A percentile compares a stretch with the other conserved stretches of the same genome.
These are phyloP conservation scores for Enteromius unitaeniatus DNA, from an alignment of 2,797 vertebrate genomes.

Conservation along the genomic window DNA sequence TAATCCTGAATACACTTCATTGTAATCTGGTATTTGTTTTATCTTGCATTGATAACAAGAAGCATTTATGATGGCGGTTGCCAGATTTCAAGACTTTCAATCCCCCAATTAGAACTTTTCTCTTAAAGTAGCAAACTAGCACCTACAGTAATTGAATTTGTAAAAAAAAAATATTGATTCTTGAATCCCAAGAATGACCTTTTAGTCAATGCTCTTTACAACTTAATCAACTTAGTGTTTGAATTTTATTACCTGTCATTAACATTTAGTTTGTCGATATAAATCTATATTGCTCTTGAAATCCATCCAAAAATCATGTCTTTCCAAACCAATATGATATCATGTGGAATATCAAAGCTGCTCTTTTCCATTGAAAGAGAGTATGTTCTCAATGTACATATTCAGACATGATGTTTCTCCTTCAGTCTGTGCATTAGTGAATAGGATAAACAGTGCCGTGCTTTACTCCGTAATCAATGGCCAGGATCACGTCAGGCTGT, in stretches of 20 bases:
- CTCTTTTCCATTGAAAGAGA: too few relatives aligned
- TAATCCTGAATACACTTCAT: neutral
- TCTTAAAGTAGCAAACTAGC: neutral
- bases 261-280: neutral
- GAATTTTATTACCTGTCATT: neutral
- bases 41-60: neutral
- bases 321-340: neutral
- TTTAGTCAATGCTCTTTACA: neutral
- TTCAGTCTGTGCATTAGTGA: neutral
- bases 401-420: neutral
- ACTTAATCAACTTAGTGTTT: too few relatives aligned
- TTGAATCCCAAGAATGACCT: neutral
- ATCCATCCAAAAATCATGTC: too few relatives aligned
- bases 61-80: neutral
- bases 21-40: neutral
- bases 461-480: constrained; percentile 4
- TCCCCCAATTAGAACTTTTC: neutral
- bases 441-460: constrained; percentile 22
- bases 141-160: too few relatives aligned
- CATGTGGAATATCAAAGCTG: too few relatives aligned
- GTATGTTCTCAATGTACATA: too few relatives aligned
- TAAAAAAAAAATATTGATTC: neutral
- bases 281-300: neutral
- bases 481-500: neutral
- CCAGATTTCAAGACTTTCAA: neutral